Evolutionary conservation across 2,888 invertebrate species (phyloP).

Genomic region (Xestia xanthographa): DNA sequence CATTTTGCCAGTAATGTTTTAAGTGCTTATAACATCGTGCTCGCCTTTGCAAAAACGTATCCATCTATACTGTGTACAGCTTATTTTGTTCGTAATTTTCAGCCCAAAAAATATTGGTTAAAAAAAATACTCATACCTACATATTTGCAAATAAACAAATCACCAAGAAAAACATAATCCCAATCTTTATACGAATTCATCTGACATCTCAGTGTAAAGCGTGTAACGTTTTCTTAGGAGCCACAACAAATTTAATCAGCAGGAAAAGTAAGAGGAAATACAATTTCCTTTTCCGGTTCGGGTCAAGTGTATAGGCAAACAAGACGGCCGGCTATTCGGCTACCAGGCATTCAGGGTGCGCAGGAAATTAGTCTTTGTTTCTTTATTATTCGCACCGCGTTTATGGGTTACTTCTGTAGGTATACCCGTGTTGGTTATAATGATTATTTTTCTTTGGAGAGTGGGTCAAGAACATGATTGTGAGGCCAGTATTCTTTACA

Average conservation of each 20-base stretch:
- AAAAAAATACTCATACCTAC: not conserved
- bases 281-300: conserved; percentile 53
- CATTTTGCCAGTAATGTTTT: not conserved
- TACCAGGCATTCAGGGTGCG: conserved; percentile 19
- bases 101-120: not conserved
- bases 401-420: conserved; percentile 21
- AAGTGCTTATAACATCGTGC: not conserved
- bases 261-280: conserved; percentile 48
- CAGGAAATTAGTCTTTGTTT: conserved; percentile 49
- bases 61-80: too few species aligned
- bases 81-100: not conserved
- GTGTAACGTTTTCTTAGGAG: conserved; percentile 26
- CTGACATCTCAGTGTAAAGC: not conserved
- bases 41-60: too few species aligned
- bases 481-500: not conserved
- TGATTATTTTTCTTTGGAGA: not conserved
- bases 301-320: conserved; percentile 56
- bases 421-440: not conserved
- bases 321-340: conserved; percentile 21
- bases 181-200: conserved; percentile 4
- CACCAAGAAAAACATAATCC: not conserved
- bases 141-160: not conserved
- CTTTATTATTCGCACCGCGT: conserved; percentile 28
- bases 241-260: conserved; percentile 53
- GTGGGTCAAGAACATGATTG: not conserved